These are phyloP conservation scores for Actinemys pallida DNA, from an alignment of 2,113 vertebrate genomes.

Conservation along the genomic window DNA sequence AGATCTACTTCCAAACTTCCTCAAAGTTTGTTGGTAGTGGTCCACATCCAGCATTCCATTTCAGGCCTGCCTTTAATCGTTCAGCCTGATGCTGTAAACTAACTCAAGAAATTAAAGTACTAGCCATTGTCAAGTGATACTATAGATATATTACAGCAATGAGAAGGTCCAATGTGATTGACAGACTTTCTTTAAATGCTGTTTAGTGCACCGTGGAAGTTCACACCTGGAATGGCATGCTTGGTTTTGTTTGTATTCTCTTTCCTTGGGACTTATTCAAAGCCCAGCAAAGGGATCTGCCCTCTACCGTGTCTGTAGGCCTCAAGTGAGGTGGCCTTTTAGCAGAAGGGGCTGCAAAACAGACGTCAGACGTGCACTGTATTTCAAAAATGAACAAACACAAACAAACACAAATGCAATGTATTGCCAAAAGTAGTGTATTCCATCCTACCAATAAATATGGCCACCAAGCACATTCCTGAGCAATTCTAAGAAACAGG, in stretches of 20 bases:
- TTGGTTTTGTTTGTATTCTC: not conserved
- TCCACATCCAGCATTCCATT: not conserved
- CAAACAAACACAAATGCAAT: not conserved
- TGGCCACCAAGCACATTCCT: not conserved
- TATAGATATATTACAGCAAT: not conserved
- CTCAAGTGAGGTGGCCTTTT: not conserved
- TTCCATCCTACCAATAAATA: not conserved
- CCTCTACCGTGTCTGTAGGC: accelerated
- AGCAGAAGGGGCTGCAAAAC: not conserved
- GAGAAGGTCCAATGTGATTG: not conserved
- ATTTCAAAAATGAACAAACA: not conserved
- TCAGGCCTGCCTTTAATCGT: not conserved
- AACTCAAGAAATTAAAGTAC: slow-evolving; percentile 17
- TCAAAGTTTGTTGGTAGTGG: not conserved
- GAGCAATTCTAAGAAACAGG: not conserved
- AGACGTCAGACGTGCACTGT: not conserved
- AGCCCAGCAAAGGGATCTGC: not conserved
- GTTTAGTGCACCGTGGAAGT: not conserved
- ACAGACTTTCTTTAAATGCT: not conserved
- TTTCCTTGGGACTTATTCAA: not conserved
- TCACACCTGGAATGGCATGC: not conserved
- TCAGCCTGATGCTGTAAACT: not conserved
- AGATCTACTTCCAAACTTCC: not conserved
- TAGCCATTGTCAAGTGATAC: not conserved
- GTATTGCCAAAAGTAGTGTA: not conserved